Evolutionary conservation across 2,113 vertebrate species (phyloP).

Genomic region (Pseudorasbora parva): DNA sequence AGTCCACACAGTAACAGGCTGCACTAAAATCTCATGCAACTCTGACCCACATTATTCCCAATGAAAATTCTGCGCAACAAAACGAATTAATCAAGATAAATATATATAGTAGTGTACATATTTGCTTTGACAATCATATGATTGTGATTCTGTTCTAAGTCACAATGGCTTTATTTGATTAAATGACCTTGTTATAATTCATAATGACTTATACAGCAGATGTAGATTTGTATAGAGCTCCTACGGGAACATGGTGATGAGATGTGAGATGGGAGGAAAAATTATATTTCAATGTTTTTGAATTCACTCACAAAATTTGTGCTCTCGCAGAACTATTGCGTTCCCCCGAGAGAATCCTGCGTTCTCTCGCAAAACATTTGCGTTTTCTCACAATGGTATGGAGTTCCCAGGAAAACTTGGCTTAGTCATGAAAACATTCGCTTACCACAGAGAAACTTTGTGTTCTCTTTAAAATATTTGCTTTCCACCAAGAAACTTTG

Average conservation of each 20-base stretch:
- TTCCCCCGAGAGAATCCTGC: too few species aligned
- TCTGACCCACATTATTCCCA: slow-evolving; percentile 1
- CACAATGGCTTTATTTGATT: not conserved
- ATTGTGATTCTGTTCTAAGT: not conserved
- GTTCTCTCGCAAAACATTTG: not conserved
- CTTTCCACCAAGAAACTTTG: not conserved
- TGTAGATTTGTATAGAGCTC: not conserved
- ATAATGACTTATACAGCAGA: not conserved
- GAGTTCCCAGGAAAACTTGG: not conserved
- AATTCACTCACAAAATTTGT: not conserved
- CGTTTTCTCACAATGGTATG: not conserved
- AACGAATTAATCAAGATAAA: not conserved
- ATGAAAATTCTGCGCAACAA: not conserved
- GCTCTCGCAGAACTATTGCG: not conserved
- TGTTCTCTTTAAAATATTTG: not conserved
- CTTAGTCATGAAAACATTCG: too few species aligned
- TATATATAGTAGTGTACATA: not conserved
- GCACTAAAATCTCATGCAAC: slow-evolving; percentile 9
- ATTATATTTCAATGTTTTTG: too few species aligned
- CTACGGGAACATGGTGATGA: not conserved
- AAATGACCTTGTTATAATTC: not conserved
- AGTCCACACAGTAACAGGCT: slow-evolving; percentile 52
- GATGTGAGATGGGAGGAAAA: too few species aligned
- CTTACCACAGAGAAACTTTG: too few species aligned
- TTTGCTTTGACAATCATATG: not conserved